Conservation (phyloP, 2,113 vertebrate species). For the Cheirogaleus medius region DNA sequence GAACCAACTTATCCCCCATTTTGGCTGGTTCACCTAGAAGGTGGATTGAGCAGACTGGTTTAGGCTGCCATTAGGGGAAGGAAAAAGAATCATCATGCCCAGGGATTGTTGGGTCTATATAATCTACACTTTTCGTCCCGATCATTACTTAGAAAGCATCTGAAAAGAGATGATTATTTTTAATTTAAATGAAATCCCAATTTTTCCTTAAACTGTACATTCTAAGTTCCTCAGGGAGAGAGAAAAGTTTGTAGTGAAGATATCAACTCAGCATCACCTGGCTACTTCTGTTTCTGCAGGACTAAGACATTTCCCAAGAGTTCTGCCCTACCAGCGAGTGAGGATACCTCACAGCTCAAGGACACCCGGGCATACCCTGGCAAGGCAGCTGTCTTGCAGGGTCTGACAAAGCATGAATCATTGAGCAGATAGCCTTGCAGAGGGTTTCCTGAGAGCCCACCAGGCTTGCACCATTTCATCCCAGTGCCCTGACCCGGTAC, state of each 20-base stretch:
- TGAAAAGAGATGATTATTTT: neutral
- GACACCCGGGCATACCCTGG: rapidly evolving
- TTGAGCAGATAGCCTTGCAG: neutral
- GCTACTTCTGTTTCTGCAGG: neutral
- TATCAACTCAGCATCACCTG: neutral
- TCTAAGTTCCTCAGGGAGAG: neutral
- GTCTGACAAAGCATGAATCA: neutral
- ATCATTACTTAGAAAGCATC: neutral
- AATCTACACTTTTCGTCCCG: neutral
- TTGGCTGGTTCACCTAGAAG: neutral
- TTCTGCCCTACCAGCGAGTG: neutral
- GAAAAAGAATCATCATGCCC: neutral
- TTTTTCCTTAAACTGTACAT: neutral
- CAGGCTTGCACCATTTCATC: rapidly evolving
- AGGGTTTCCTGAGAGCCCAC: no score
- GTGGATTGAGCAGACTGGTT: no score
- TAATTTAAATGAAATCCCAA: neutral
- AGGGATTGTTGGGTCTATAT: neutral
- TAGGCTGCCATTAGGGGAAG: neutral
- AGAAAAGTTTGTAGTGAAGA: neutral
- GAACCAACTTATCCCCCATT: neutral
- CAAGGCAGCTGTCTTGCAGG: neutral
- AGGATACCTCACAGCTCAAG: neutral
- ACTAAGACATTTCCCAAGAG: neutral
- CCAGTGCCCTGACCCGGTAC: neutral